Percentiles rank a stretch among this genome's conserved stretches.
Evolutionary conservation across 1,140 invertebrate species (phyloP).

Genomic region (Ceratosolen fusciceps): DNA sequence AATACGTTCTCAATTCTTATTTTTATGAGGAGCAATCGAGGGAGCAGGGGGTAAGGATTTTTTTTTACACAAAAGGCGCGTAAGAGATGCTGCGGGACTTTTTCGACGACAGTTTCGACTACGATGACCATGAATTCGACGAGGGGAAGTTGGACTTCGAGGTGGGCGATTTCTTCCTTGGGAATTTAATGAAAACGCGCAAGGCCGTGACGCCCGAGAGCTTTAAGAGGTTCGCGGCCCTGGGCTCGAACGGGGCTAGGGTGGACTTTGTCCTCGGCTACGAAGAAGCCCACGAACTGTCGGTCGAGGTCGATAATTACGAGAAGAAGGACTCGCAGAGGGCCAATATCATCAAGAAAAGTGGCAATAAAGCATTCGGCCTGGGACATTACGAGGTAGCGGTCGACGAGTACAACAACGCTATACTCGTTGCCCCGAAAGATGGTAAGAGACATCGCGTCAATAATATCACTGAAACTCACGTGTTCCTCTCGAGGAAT

Average conservation of each 20-base stretch:
- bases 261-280: constrained; percentile 64
- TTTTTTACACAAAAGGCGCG: no score
- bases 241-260: constrained; percentile 56
- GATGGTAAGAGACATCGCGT: no score
- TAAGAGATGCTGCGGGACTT: constrained; percentile 12
- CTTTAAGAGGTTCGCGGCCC: constrained; percentile 57
- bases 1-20: no score
- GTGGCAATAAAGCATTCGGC: constrained; percentile 85
- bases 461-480: no score
- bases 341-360: constrained; percentile 78
- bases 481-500: no score
- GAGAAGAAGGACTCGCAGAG: constrained; percentile 75
- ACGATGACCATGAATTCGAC: constrained; percentile 47
- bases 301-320: constrained; percentile 58
- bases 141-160: constrained; percentile 54
- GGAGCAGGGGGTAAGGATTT: no score
- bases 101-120: neutral
- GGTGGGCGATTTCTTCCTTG: constrained; percentile 61
- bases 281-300: constrained; percentile 56
- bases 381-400: constrained; percentile 83
- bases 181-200: constrained; percentile 60
- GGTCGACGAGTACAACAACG: constrained; percentile 81
- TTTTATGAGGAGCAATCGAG: no score
- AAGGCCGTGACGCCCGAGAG: constrained; percentile 53
- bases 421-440: constrained; percentile 76